These are phyloP conservation scores for Drosophila rellima DNA, from an alignment of 2,888 invertebrate genomes.

Conservation along the genomic window DNA sequence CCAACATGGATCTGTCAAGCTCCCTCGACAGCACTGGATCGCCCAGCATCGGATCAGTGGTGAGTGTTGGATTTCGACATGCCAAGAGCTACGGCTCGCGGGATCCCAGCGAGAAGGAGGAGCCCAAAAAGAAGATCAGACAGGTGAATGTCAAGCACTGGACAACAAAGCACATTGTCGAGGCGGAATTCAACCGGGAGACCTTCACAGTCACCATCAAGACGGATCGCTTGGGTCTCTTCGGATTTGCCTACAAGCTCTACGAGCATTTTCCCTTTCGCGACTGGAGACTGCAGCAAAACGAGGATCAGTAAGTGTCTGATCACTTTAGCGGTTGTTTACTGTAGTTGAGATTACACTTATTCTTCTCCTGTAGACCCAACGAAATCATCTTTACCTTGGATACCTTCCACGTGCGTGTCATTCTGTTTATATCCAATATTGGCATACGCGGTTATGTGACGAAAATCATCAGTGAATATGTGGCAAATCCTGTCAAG, in stretches of 20 bases:
- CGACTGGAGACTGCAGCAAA: slow-evolving; percentile 75
- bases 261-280: slow-evolving; percentile 84
- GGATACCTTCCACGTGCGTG: slow-evolving; percentile 68
- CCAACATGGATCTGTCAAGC: not conserved
- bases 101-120: not conserved
- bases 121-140: not conserved
- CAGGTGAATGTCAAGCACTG: slow-evolving; percentile 61
- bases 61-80: not conserved
- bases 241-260: slow-evolving; percentile 82
- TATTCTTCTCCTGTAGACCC: slow-evolving; percentile 44
- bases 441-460: slow-evolving; percentile 74
- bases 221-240: slow-evolving; percentile 83
- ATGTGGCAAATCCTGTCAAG: slow-evolving; percentile 55
- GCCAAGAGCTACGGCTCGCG: not conserved
- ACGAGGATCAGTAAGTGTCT: slow-evolving; percentile 65
- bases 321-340: not conserved
- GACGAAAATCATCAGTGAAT: slow-evolving; percentile 65
- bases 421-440: slow-evolving; percentile 66
- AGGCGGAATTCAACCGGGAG: slow-evolving; percentile 55
- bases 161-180: slow-evolving; percentile 76
- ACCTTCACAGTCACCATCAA: slow-evolving; percentile 66
- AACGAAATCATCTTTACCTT: slow-evolving; percentile 76
- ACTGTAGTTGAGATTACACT: not conserved
- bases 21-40: slow-evolving; percentile 10
- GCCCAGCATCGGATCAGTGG: not conserved